phyloP scores from a whole-genome alignment of 2,888 invertebrate species.

The Heliothis peltigera region DNA sequence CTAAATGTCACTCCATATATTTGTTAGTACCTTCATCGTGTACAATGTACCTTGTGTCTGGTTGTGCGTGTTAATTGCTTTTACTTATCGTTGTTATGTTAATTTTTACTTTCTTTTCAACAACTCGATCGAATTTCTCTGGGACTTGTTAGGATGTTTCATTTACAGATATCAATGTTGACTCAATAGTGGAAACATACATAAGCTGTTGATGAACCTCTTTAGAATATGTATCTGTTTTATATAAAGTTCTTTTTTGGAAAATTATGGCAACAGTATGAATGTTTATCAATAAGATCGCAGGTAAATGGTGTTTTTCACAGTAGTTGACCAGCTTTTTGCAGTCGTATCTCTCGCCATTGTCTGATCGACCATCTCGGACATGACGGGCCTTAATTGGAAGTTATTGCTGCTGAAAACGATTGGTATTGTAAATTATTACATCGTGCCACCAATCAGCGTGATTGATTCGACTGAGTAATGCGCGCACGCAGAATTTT shows the following conservation, averaged over 20 bases:
- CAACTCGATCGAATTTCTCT: constrained; percentile 63
- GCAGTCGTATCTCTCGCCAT: constrained; percentile 58
- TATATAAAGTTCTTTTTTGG: background rate
- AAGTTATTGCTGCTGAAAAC: constrained; percentile 80
- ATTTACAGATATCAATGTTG: constrained; percentile 47
- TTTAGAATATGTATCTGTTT: background rate
- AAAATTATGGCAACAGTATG: no score
- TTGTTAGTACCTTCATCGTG: constrained; percentile 73
- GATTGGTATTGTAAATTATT: constrained; percentile 80
- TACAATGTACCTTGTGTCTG: constrained; percentile 75
- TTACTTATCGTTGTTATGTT: constrained; percentile 79
- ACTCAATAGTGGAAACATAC: constrained; percentile 21
- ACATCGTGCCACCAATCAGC: constrained; percentile 78
- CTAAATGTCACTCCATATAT: constrained; percentile 86
- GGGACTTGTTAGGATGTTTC: constrained; percentile 47
- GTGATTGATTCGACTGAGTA: constrained; percentile 76
- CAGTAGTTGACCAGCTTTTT: constrained; percentile 62
- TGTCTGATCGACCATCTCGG: constrained; percentile 67
- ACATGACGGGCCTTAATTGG: constrained; percentile 78
- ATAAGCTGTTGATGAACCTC: background rate
- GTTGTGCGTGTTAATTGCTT: constrained; percentile 79
- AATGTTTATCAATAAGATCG: constrained; percentile 10
- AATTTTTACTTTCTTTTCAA: constrained; percentile 69
- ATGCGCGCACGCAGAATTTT: constrained; percentile 68
- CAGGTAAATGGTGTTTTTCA: constrained; percentile 28